Percentiles rank a stretch among this genome's conserved stretches.
Evolutionary conservation across 2,113 vertebrate species (phyloP).

Genomic region (Dendropsophus ebraccatus): DNA sequence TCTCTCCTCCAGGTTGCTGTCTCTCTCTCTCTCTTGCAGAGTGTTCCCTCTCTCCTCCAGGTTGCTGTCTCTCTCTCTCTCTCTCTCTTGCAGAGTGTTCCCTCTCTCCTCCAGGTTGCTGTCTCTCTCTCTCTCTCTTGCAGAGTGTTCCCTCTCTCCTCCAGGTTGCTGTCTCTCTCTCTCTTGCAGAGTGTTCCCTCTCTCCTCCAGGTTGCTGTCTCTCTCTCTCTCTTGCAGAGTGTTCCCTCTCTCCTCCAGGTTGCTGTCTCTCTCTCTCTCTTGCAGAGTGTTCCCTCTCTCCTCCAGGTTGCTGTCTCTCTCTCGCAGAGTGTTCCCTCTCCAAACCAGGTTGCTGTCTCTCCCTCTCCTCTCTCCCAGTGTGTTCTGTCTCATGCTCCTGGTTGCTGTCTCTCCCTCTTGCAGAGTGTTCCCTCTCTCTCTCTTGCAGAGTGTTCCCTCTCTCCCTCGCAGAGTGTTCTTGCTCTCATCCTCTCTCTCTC

Average conservation of each 20-base stretch:
- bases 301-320: not conserved
- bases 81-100: not conserved
- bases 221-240: not conserved
- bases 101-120: not conserved
- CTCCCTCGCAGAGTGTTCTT: not conserved
- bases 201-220: conserved; percentile 15
- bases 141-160: not conserved
- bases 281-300: not conserved
- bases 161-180: not conserved
- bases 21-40: not conserved
- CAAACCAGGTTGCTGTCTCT: no score
- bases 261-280: not conserved
- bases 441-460: not conserved
- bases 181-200: not conserved
- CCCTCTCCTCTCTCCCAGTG: not conserved
- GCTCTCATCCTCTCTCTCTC: not conserved
- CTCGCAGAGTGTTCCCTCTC: not conserved
- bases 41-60: not conserved
- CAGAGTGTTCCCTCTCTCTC: not conserved
- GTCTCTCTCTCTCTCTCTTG: not conserved
- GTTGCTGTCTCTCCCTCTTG: not conserved
- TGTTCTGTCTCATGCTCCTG: no score
- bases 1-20: no score
- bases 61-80: no score
- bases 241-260: not conserved